phyloP scores from a whole-genome alignment of 1,140 invertebrate species.

The Plutomurus gul region DNA sequence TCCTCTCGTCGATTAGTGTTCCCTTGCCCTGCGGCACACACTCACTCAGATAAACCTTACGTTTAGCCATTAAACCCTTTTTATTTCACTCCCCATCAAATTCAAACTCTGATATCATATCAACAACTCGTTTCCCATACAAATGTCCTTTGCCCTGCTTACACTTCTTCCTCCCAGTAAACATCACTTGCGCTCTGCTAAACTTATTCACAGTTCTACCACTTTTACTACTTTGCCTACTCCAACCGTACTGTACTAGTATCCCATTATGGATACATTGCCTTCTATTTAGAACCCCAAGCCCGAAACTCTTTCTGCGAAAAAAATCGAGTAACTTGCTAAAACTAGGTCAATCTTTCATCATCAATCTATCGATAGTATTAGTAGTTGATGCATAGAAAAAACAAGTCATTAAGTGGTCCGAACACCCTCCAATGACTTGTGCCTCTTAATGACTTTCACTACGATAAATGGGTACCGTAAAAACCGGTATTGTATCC shows the following conservation, averaged over 20 bases:
- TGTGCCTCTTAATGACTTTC: no score
- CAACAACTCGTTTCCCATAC: not conserved
- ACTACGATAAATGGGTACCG: no score
- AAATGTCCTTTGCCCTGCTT: not conserved
- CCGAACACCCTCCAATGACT: no score
- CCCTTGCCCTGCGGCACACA: not conserved
- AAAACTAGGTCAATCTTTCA: constrained; percentile 25
- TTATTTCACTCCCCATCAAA: not conserved
- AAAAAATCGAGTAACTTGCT: not conserved
- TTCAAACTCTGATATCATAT: no score
- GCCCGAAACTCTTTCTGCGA: not conserved
- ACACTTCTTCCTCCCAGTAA: not conserved
- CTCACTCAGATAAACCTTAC: constrained; percentile 12
- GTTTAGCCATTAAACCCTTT: not conserved
- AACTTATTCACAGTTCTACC: no score
- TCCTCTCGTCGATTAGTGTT: not conserved
- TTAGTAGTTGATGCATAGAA: not conserved
- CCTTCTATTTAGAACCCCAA: not conserved
- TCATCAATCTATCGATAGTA: constrained; percentile 3
- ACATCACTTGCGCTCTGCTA: not conserved
- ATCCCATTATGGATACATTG: no score
- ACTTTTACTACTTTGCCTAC: no score
- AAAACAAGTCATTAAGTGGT: constrained; percentile 2
- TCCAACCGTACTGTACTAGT: no score
- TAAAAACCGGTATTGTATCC: no score